A percentile compares a stretch with the other conserved stretches of the same genome.
These are phyloP conservation scores for Mionectes olivaceus DNA, from an alignment of 2,797 vertebrate species.

Conservation along the genomic window DNA sequence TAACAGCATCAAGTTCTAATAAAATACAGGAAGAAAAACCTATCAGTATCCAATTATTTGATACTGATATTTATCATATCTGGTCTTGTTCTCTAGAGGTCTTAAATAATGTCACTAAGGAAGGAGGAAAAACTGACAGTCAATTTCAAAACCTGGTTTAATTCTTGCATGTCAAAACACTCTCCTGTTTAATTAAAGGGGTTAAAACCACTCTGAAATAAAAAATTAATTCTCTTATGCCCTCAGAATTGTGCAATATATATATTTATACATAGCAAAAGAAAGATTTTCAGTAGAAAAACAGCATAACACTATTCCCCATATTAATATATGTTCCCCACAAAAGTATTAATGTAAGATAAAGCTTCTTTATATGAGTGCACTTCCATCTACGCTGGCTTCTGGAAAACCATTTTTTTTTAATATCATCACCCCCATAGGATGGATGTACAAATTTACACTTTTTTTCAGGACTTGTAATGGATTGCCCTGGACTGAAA, in stretches of 20 bases:
- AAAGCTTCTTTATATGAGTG: not conserved
- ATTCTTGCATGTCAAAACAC: not conserved
- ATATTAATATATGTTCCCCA: not conserved
- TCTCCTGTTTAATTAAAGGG: not conserved
- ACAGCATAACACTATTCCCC: fast-evolving
- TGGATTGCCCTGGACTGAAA: not conserved
- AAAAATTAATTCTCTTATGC: not conserved
- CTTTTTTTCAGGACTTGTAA: not conserved
- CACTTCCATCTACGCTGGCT: not conserved
- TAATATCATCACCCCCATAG: not conserved
- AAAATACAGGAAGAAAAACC: constrained; percentile 20
- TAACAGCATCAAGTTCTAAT: constrained; percentile 31
- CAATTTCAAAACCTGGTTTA: not conserved
- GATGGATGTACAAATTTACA: not conserved
- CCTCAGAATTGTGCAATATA: not conserved
- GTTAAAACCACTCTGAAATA: not conserved
- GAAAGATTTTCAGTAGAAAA: not conserved
- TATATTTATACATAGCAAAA: not conserved
- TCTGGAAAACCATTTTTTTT: not conserved
- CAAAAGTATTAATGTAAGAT: not conserved
- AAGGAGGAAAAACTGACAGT: not conserved
- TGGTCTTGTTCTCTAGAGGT: constrained; percentile 2
- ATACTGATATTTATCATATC: constrained; percentile 22
- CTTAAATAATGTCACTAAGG: not conserved
- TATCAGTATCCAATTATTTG: not conserved